Conservation (phyloP, 2,113 vertebrate species). For the Mugil cephalus region DNA sequence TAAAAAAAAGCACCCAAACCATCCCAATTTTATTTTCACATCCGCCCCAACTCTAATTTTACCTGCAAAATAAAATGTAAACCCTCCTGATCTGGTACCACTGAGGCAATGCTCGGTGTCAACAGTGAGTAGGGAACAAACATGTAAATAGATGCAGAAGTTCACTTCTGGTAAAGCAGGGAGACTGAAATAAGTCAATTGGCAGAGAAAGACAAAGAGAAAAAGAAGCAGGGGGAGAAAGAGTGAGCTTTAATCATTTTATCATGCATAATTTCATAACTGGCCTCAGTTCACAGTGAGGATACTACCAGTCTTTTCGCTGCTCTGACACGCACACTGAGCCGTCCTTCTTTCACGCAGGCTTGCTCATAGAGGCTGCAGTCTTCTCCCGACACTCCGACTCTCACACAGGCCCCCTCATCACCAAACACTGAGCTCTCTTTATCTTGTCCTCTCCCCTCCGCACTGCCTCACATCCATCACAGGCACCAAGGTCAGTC, state of each 20-base stretch:
- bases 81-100: no score
- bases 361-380: conserved; percentile 23
- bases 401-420: conserved; percentile 31
- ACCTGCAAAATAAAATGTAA: no score
- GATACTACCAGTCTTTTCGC: neutral
- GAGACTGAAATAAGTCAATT: no score
- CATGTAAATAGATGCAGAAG: no score
- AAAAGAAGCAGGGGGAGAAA: neutral
- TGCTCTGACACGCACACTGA: conserved; percentile 5
- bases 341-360: conserved; percentile 15
- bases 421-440: conserved; percentile 55
- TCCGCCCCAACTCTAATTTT: no score
- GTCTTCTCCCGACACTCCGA: conserved; percentile 7
- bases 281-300: conserved; percentile 1
- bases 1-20: no score
- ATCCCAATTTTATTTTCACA: no score
- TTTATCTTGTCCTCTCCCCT: conserved; percentile 52
- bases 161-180: no score
- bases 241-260: neutral
- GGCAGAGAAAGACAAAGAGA: neutral
- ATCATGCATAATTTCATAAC: conserved; percentile 32
- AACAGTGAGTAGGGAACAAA: no score
- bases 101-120: no score
- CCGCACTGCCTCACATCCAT: conserved; percentile 27
- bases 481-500: conserved; percentile 26